Base-by-base conservation (phyloP, 1,140 invertebrate genomes). In the Druon quercuslanigerum region DNA sequence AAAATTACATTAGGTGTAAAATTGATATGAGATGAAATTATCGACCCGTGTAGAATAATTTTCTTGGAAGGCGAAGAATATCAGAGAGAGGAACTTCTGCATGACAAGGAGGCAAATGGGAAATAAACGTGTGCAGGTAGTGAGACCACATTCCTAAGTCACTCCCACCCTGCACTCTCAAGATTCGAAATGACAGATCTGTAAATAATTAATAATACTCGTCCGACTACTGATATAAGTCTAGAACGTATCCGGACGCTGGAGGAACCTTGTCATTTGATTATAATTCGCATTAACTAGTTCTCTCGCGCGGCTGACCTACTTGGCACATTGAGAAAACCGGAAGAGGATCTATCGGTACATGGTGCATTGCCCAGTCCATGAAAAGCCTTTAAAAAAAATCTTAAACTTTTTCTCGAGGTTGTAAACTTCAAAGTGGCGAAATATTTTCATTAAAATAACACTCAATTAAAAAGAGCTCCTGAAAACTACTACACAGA, bases 141-240 rank as follows among this genome's bases (percentile, higher is more conserved):
- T 84, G 81, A 86, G 83, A 87, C 85, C 85, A 86, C 87, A 88
- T 88, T 88, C 87, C 87, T 84, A 79, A 84, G 85, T 84, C 86
- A 85, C 85, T 87, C 84, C 86, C 86, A 86, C 85, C 84, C 83
- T 77, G 81, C 81, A 83, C 84, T 82, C 78, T 79, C 81, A 79
- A 79, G 79, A 83, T 84, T 84, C 80, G 80, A 84, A 84, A 82
- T 75, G 83, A 82, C 76, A 76, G 79, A 78, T 84, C 80, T 79
- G 79, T 81, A 82, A 84, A 84, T 80, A 84, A 84, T 84, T 83
- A 80, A 83, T 75, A 16, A 46, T 46, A 60, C 74, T 77, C 72
- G 70, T 72, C 71, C 71, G 56, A 51, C 52, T 40, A 70, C 11
- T 40, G 73, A 50, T 46, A 40, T 25, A 66, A 20, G 52, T 60